Conservation (phyloP, 2,888 invertebrate species). For the Theretra japonica region DNA sequence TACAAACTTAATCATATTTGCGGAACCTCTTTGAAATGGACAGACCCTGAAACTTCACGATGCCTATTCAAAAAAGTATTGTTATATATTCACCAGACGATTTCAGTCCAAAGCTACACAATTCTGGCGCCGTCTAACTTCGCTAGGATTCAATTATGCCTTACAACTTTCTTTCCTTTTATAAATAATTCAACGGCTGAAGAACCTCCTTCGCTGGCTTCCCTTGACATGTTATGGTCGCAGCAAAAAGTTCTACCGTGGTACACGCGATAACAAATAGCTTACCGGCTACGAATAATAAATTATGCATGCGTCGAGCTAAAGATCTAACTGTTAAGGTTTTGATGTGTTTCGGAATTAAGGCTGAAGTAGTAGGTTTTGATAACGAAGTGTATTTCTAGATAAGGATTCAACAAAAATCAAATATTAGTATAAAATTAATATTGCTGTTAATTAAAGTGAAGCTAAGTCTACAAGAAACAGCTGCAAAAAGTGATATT, state of each 20-base stretch:
- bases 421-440: too few relatives aligned
- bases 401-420: too few relatives aligned
- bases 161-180: constrained; percentile 24
- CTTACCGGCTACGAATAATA: constrained; percentile 14
- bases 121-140: constrained; percentile 25
- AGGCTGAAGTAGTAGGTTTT: not conserved
- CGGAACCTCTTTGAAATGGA: too few relatives aligned
- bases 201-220: constrained; percentile 16
- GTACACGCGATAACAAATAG: constrained; percentile 19
- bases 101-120: not conserved
- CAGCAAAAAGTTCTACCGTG: constrained; percentile 1
- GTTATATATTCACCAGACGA: not conserved
- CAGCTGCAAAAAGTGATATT: too few relatives aligned
- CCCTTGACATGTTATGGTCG: constrained; percentile 29
- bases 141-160: constrained; percentile 28
- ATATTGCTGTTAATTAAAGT: too few relatives aligned
- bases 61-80: not conserved
- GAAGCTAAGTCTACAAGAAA: too few relatives aligned
- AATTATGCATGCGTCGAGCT: constrained; percentile 28
- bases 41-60: too few relatives aligned
- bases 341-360: not conserved
- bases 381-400: too few relatives aligned
- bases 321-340: constrained; percentile 12
- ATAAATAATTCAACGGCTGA: constrained; percentile 29
- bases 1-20: too few relatives aligned